These are phyloP conservation scores for Ceryle rudis DNA, from an alignment of 2,797 vertebrate species.

Conservation along the genomic window DNA sequence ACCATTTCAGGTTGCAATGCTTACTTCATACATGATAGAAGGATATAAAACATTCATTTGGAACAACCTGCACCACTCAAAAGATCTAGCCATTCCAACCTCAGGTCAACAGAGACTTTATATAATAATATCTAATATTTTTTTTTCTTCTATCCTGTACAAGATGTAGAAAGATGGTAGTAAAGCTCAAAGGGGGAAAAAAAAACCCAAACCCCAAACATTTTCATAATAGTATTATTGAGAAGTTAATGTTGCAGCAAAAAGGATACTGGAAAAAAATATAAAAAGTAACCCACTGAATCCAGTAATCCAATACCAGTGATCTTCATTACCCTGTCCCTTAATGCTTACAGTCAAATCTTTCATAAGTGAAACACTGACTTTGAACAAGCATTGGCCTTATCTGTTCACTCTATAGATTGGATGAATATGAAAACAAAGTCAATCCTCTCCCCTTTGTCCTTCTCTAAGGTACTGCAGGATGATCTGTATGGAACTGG, in stretches of 20 bases:
- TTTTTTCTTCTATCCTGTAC: background rate
- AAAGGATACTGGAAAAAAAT: background rate
- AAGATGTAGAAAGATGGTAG: background rate
- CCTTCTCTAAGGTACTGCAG: background rate
- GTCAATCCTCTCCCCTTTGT: background rate
- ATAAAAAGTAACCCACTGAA: background rate
- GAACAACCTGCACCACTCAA: background rate
- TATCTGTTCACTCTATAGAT: background rate
- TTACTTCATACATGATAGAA: background rate
- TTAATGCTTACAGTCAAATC: background rate
- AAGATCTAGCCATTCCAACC: background rate
- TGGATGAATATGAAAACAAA: background rate
- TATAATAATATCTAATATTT: background rate
- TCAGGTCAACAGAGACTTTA: background rate
- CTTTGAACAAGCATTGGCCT: background rate
- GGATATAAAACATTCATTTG: background rate
- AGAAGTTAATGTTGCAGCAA: background rate
- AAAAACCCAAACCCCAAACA: too few species aligned
- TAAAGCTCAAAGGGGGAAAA: background rate
- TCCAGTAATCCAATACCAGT: background rate
- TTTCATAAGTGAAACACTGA: background rate
- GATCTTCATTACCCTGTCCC: rapidly evolving
- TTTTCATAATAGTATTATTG: background rate
- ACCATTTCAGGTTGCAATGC: background rate
- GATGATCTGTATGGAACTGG: background rate